Conservation (phyloP, 2,113 vertebrate genomes). For the Albula goreensis region DNA sequence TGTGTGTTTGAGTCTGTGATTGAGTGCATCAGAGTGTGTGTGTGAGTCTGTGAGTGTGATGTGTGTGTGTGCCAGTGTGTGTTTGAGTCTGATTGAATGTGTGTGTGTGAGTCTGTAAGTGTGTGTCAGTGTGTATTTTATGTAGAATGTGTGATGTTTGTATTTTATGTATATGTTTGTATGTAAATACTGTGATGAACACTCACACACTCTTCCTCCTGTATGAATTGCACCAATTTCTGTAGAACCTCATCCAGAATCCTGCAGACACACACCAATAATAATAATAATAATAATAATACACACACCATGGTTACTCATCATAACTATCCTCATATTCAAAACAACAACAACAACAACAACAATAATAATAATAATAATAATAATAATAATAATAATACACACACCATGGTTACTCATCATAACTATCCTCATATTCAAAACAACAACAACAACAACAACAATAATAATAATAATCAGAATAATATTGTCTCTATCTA, state of each 20-base stretch:
- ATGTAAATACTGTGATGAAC: not conserved
- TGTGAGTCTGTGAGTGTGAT: not conserved
- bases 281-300: too few relatives aligned
- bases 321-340: not conserved
- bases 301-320: not conserved
- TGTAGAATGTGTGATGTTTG: too few relatives aligned
- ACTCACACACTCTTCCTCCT: slow-evolving; percentile 89
- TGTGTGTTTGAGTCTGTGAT: not conserved
- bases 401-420: not conserved
- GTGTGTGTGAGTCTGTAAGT: not conserved
- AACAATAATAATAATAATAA: too few relatives aligned
- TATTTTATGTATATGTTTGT: not conserved
- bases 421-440: not conserved
- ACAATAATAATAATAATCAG: too few relatives aligned
- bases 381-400: too few relatives aligned
- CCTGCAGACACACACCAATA: slow-evolving; percentile 61
- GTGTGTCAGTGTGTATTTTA: not conserved
- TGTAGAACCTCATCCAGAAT: slow-evolving; percentile 82
- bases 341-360: too few relatives aligned
- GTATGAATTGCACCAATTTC: slow-evolving; percentile 82
- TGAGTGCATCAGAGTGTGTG: not conserved
- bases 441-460: too few relatives aligned
- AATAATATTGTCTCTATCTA: too few relatives aligned
- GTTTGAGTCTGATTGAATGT: too few relatives aligned
- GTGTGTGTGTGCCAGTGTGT: too few relatives aligned